phyloP scores from a whole-genome alignment of 2,113 vertebrate genomes.

The Recurvirostra avosetta region DNA sequence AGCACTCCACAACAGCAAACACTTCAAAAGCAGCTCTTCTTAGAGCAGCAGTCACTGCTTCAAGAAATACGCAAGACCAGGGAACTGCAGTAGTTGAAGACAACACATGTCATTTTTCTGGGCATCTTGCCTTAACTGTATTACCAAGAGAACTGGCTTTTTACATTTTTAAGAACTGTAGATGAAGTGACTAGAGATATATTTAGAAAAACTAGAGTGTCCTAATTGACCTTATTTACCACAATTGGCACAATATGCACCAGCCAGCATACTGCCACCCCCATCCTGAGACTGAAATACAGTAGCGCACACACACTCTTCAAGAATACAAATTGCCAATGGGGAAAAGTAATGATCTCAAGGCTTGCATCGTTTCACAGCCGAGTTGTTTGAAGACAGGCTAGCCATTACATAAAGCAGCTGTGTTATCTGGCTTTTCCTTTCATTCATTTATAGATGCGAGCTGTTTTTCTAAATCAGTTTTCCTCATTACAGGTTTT shows the following conservation, averaged over 20 bases:
- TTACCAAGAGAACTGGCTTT: not conserved
- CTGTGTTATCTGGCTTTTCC: slow-evolving; percentile 30
- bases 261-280: not conserved
- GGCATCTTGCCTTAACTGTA: slow-evolving; percentile 2
- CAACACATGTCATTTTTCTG: not conserved
- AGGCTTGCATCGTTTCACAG: slow-evolving; percentile 70
- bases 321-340: slow-evolving; percentile 20
- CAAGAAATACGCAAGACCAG: not conserved
- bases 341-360: slow-evolving; percentile 55
- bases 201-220: not conserved
- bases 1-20: not conserved
- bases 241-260: not conserved
- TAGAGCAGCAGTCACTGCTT: not conserved
- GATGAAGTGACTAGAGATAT: not conserved
- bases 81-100: not conserved
- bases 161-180: not conserved
- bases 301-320: not conserved
- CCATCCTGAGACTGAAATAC: not conserved
- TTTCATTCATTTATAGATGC: slow-evolving; percentile 25
- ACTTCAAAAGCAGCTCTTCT: not conserved
- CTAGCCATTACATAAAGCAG: slow-evolving; percentile 59
- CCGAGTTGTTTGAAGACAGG: slow-evolving; percentile 57
- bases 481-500: slow-evolving; percentile 9
- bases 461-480: not conserved
- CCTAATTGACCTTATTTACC: slow-evolving; percentile 29